Base-by-base conservation (phyloP, 2,888 invertebrate species). In the Xiphydria camelus region DNA sequence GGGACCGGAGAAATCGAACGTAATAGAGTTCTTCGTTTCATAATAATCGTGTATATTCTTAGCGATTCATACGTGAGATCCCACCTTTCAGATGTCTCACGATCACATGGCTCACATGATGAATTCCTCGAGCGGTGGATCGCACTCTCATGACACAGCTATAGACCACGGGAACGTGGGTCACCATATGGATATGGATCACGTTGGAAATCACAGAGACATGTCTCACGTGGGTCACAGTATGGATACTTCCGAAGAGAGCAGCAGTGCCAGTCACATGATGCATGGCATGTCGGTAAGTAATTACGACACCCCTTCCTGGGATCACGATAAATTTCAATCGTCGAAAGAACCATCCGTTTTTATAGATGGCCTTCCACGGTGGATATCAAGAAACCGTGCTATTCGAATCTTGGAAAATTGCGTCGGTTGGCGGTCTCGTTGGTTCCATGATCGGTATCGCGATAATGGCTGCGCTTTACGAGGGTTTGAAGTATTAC, bases 401-500 rank as follows among this genome's bases (percentile, higher is more conserved):
- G 45, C 80, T 94, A 3, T 94, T 94, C 73, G 83, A 88, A 43
- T 84, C 84, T 76, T 94, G 94, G 94, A 83, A 83, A 63, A 86
- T 89, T 42, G 80, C 82, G 22, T 85, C 87, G 14, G 72, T 85
- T 42, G 85, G 87, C 32, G 90, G 90, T 46, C 83, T 98, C 61
- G 77, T 96, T 46, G 90, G 89, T 31, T 95, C 97, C 3, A 94
- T 95, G 82, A 78, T 96, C 53, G 90, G 89, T 33, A 91, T 98
- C 64, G 91, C 96, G 71, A 79, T 94, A 52, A 84, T 97, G 83
- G 95, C 95, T 4, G 84, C 94, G 40, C 79, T 95, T 18, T 98
- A 98, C 75, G 98, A 99, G 80, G 96, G 94, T 0, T 82, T 99
- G 2, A 98, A 97, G 79, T 94, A 92, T 78, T 87, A 85, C 59